Base-by-base conservation (phyloP, 2,113 vertebrate species). In the Anarrhichthys ocellatus region DNA sequence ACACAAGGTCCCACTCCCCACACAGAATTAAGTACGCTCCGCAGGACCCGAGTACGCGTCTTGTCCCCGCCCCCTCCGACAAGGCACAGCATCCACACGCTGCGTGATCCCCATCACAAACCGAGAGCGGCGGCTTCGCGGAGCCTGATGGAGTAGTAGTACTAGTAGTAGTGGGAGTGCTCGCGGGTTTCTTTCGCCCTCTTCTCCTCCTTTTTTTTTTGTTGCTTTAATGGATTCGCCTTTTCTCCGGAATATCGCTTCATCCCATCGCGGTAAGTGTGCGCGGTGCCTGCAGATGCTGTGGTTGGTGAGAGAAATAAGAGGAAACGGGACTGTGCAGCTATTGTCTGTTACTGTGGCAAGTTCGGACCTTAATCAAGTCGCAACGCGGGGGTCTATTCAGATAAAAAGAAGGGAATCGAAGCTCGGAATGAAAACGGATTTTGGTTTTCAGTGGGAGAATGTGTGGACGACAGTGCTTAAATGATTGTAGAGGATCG, bases 271-370 rank as follows among this genome's bases (percentile, higher is more conserved):
- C 89, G 94, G 95, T 96, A 88, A 95, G 68, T 70, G 48, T 18
- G 48, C 2, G 67, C 36, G 78, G 8, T 62, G 78, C 24, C 34
- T 1, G 59, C 38, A 52, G 73, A 56, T 54, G 70, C 62, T 13
- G 84, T 62, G 74, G 62, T 77, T 65, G 73, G 22, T 59, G 50
- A 64, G 54, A 24, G 29, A 58, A 59, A 81, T 18, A n/a, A 18
- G 62, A 81, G 59, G 73, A 86, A 84, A 80, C 75, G 48, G 66
- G 73, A 76, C 59, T 75, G 80, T 84, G 80, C 34, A 29, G 88
- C 93, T 89, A 92, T 94, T 94, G 93, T 94, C 92, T 93, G 84
- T 84, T 82, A 76, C 84, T 71, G 85, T 75, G 80, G 90, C 87
- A 90, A 93, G 91, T 94, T 94, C 67, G 67, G 89, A 88, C n/a